Percentiles rank a stretch among this genome's conserved stretches.
Conservation (phyloP, 2,113 vertebrate species). For the Xiphophorus couchianus region DNA sequence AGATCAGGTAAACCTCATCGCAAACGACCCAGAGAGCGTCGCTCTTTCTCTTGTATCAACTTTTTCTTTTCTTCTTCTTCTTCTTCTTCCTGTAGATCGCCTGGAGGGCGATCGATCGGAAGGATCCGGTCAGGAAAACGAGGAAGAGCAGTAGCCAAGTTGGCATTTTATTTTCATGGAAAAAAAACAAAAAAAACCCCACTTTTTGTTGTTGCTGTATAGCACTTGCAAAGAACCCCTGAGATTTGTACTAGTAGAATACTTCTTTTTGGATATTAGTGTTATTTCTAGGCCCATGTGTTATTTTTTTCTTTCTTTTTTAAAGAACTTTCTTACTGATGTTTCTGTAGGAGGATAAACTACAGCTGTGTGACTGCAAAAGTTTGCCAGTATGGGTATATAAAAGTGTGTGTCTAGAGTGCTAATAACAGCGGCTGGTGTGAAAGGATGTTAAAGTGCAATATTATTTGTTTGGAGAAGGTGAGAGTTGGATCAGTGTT, state of each 20-base stretch:
- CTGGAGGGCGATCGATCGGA: constrained; percentile 94
- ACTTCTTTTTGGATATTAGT: constrained; percentile 92
- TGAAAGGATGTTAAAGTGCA: constrained; percentile 86
- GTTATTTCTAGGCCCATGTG: constrained; percentile 87
- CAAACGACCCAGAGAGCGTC: too few species aligned
- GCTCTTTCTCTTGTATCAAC: neutral
- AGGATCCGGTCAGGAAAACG: constrained; percentile 94
- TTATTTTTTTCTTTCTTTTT: constrained; percentile 82
- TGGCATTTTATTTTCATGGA: constrained; percentile 48
- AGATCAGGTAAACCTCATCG: constrained; percentile 85
- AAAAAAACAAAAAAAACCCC: constrained; percentile 36
- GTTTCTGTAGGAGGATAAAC: constrained; percentile 81
- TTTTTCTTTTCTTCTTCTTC: neutral
- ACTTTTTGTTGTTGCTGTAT: constrained; percentile 70
- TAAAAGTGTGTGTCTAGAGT: constrained; percentile 43
- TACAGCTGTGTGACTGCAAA: constrained; percentile 79
- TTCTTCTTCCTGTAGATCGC: constrained; percentile 81
- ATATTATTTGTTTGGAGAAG: constrained; percentile 88
- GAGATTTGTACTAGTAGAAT: constrained; percentile 92
- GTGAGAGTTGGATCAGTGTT: constrained; percentile 86
- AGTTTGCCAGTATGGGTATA: constrained; percentile 62
- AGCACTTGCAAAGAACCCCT: constrained; percentile 79
- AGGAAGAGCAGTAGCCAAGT: constrained; percentile 86
- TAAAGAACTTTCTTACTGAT: constrained; percentile 84
- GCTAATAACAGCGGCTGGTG: constrained; percentile 78